Base-by-base conservation (phyloP, 2,888 invertebrate species). In the Enoplolaimus lenunculus region DNA sequence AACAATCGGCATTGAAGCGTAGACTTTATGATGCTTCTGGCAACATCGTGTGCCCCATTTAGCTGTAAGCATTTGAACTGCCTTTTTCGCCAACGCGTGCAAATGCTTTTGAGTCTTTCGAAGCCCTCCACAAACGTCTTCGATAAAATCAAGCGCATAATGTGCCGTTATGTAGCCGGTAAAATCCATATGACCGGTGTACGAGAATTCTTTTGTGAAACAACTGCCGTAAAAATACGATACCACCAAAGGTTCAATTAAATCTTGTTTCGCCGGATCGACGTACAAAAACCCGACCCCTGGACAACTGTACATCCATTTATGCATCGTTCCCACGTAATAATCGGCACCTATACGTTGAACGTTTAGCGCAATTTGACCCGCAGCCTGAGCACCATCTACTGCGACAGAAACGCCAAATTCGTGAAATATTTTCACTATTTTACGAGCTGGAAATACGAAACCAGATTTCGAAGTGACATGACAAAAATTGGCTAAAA, bases 331-430 rank as follows among this genome's bases (percentile, higher is more conserved):
- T 21, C 57, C 57, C 21, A 57, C 57, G 57, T 57, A 57, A 57
- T 13, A 62, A 13, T n/a, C 64, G 30, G n/a, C n/a, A n/a, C n/a
- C 31, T 16, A 62, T 62, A 62, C 31, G 30, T 29, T 33, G 30
- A 7, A 62, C 64, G n/a, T 62, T 62, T 29, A 62, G 28, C 30
- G 28, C 64, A 62, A 62, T 62, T 29, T 62, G 64, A 13, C 64
- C 64, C 7, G 64, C 64, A 7, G 64, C 64, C 64, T 62, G 64
- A n/a, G 64, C 64, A 26, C 64, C 64, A 33, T 62, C 64, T 7
- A 62, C 26, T 16, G 64, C 64, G 7, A 62, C 64, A 62, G 30
- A 30, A 33, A 62, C 64, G n/a, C 64, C 64, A 26, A 30, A 62
- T 7, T 26, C 7, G n/a, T 62, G 64, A 26, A 62, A 62, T 7